Conservation (phyloP, 1,140 invertebrate species). For the Drosophila littoralis region DNA sequence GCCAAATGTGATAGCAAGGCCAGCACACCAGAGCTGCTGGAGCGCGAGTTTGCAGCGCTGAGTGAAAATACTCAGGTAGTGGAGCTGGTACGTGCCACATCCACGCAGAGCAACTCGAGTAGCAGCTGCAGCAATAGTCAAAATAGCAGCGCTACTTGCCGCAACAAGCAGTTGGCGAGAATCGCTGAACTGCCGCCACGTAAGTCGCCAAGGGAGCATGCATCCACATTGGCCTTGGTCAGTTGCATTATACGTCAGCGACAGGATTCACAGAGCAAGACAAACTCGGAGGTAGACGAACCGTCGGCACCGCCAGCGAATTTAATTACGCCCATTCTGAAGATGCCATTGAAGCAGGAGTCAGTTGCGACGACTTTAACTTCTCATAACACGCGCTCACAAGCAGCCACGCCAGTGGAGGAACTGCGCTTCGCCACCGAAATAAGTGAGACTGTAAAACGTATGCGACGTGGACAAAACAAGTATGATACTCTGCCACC, state of each 20-base stretch:
- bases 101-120: conserved; percentile 57
- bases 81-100: conserved; percentile 63
- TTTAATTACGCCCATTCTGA: conserved; percentile 21
- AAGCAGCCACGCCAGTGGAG: conserved; percentile 72
- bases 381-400: conserved; percentile 64
- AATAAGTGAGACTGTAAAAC: conserved; percentile 78
- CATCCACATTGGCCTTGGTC: conserved; percentile 92
- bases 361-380: conserved; percentile 7
- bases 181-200: conserved; percentile 87
- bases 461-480: conserved; percentile 76
- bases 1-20: conserved; percentile 80
- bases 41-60: conserved; percentile 64
- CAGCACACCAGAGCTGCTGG: conserved; percentile 72
- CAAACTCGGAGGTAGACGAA: conserved; percentile 76
- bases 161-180: conserved; percentile 79
- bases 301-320: conserved; percentile 13
- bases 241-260: conserved; percentile 87
- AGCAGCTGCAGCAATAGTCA: conserved; percentile 62
- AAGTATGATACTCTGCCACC: conserved; percentile 72
- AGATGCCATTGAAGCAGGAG: conserved; percentile 51
- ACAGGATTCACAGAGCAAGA: conserved; percentile 83
- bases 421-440: conserved; percentile 79
- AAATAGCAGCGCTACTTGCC: conserved; percentile 65
- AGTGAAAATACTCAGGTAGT: conserved; percentile 55
- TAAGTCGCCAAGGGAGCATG: conserved; percentile 94